Conservation (phyloP, 2,113 vertebrate species). For the Catagonus wagneri region DNA sequence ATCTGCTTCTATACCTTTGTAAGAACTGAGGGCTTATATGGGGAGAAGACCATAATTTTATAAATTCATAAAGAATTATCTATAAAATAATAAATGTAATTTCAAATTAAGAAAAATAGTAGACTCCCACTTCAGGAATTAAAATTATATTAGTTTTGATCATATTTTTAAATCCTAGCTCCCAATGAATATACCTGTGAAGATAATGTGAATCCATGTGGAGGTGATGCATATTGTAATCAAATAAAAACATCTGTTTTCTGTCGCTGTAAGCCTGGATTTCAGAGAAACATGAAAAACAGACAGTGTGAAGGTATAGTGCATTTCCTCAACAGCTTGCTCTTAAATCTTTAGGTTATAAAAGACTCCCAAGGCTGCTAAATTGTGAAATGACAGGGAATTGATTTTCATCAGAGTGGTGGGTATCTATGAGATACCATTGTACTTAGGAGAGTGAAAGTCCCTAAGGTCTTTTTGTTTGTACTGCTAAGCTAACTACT, state of each 20-base stretch:
- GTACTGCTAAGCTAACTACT: not conserved
- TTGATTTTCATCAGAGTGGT: slow-evolving; percentile 63
- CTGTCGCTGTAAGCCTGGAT: slow-evolving; percentile 96
- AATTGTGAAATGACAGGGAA: slow-evolving; percentile 56
- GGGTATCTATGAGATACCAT: slow-evolving; percentile 8
- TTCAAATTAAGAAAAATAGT: slow-evolving; percentile 37
- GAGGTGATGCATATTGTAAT: slow-evolving; percentile 96
- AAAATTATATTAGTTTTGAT: slow-evolving; percentile 44
- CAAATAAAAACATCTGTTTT: slow-evolving; percentile 92
- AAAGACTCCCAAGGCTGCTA: slow-evolving; percentile 56
- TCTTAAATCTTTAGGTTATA: slow-evolving; percentile 71
- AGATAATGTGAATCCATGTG: slow-evolving; percentile 95
- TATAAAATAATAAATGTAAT: slow-evolving; percentile 37
- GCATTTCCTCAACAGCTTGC: slow-evolving; percentile 68
- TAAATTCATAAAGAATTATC: slow-evolving; percentile 12
- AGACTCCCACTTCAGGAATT: slow-evolving; percentile 21
- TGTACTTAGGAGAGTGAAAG: slow-evolving; percentile 48
- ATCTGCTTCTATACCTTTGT: not conserved
- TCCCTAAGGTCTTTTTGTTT: slow-evolving; percentile 55
- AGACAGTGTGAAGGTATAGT: slow-evolving; percentile 95
- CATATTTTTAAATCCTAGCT: slow-evolving; percentile 86
- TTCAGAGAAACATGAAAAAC: slow-evolving; percentile 93
- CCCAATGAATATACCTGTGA: slow-evolving; percentile 92
- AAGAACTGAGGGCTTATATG: not conserved
- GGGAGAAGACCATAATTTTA: not conserved